Evolutionary conservation across 2,113 vertebrate genomes (phyloP).

Genomic region (Macrotis lagotis): DNA sequence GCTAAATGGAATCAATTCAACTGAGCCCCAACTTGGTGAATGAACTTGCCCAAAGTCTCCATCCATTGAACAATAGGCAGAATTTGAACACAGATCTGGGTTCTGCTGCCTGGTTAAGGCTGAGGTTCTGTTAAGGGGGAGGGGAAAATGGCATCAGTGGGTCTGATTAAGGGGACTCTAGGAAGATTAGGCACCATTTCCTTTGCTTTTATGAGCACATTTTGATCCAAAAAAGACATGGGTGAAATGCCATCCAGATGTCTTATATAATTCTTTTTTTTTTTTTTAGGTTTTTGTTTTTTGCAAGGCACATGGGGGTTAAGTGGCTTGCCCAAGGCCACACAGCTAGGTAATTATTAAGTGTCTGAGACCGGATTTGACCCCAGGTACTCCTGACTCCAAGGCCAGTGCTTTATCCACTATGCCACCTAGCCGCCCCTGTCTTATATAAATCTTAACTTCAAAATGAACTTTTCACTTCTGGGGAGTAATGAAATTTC

Average conservation of each 20-base stretch:
- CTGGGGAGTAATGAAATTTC: conserved; percentile 30
- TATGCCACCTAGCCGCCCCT: no score
- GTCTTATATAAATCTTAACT: conserved; percentile 14
- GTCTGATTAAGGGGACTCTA: background rate
- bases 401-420: no score
- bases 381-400: no score
- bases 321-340: no score
- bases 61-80: background rate
- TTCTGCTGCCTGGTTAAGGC: background rate
- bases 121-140: background rate
- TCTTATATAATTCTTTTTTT: background rate
- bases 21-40: background rate
- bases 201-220: background rate
- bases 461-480: conserved; percentile 13
- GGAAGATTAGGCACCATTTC: background rate
- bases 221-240: background rate
- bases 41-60: background rate
- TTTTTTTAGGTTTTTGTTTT: no score
- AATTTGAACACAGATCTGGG: background rate
- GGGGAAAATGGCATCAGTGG: background rate
- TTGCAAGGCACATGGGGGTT: no score
- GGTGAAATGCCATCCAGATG: background rate
- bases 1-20: background rate
- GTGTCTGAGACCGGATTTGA: no score
- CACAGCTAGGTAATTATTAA: no score